Conservation (phyloP, 2,888 invertebrate species). For the Drosophila anomelani region DNA sequence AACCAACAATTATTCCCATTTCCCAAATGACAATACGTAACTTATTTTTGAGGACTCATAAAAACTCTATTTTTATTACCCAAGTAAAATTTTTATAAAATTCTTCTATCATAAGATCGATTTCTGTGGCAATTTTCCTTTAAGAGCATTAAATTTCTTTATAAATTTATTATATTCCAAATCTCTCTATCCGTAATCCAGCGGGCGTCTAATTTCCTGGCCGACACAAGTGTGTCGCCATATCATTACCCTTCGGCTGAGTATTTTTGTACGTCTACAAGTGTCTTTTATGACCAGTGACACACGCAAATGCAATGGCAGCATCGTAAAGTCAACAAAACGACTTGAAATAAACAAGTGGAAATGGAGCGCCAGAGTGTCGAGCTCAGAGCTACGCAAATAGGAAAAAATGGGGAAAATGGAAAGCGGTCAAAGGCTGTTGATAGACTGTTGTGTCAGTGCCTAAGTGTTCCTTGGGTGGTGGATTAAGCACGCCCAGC, state of each 20-base stretch:
- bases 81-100: background rate
- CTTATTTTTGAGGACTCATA: background rate
- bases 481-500: constrained; percentile 4
- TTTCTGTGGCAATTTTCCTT: background rate
- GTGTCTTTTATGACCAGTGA: constrained; percentile 37
- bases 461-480: constrained; percentile 15
- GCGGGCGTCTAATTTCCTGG: constrained; percentile 23
- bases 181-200: constrained; percentile 4
- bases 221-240: constrained; percentile 13
- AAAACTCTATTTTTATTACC: background rate
- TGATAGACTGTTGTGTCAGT: constrained; percentile 19
- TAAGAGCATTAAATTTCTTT: background rate
- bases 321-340: constrained; percentile 54
- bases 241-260: background rate
- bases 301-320: constrained; percentile 32
- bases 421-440: constrained; percentile 25
- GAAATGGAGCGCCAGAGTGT: constrained; percentile 39
- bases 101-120: background rate
- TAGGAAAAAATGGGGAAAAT: constrained; percentile 12
- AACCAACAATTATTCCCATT: background rate
- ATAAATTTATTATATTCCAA: constrained; percentile 4
- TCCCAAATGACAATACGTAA: background rate
- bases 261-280: constrained; percentile 37
- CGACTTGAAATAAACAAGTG: constrained; percentile 47
- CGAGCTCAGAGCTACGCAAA: constrained; percentile 26